Conservation (phyloP, 2,888 invertebrate genomes). For the Nephrotoma guestfalica region DNA sequence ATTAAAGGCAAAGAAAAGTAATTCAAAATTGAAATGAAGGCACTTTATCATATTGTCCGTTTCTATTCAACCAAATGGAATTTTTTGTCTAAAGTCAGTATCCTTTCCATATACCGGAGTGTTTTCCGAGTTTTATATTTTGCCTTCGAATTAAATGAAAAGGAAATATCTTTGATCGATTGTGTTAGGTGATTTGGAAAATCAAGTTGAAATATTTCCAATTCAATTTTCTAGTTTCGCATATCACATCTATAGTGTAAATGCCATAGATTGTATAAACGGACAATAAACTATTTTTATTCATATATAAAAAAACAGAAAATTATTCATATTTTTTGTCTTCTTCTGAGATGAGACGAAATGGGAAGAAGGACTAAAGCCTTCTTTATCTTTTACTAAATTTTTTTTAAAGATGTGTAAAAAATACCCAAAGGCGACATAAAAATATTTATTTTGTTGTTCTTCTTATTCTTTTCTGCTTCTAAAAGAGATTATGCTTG, state of each 20-base stretch:
- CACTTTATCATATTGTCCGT: conserved; percentile 3
- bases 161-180: conserved; percentile 4
- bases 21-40: neutral
- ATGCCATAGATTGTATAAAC: neutral
- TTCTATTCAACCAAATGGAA: neutral
- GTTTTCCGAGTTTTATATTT: neutral
- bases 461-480: neutral
- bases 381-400: neutral
- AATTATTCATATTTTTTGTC: neutral
- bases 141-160: neutral
- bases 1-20: neutral
- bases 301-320: neutral
- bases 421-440: neutral
- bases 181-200: conserved; percentile 4
- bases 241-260: neutral
- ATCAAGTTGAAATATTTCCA: neutral
- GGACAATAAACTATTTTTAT: neutral
- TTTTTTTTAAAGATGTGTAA: neutral
- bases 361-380: neutral
- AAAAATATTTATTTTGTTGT: neutral
- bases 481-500: neutral
- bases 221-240: neutral
- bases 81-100: neutral
- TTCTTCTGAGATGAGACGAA: neutral
- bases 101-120: too few species aligned